phyloP scores from a whole-genome alignment of 2,113 vertebrate species.

The Myotis yumanensis region DNA sequence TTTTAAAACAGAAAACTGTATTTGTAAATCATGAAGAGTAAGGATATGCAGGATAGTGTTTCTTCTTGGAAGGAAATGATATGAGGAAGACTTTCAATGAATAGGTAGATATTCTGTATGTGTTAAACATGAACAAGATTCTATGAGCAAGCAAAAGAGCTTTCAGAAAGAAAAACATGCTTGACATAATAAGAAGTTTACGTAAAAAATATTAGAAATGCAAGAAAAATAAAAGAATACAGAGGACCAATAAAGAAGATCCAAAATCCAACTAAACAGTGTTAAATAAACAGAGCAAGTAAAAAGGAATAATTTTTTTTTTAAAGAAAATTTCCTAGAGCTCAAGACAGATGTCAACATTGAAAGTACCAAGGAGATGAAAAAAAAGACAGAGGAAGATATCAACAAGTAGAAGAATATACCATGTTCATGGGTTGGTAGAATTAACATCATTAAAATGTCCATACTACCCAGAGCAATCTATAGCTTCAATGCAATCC shows the following conservation, averaged over 20 bases:
- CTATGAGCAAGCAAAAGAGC: background rate
- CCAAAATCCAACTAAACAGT: background rate
- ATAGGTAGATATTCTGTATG: background rate
- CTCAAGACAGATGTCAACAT: background rate
- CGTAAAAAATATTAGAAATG: background rate
- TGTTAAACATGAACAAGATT: background rate
- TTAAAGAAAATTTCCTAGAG: background rate
- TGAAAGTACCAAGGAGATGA: background rate
- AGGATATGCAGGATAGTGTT: background rate
- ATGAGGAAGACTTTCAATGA: background rate
- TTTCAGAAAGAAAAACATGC: background rate
- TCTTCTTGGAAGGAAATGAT: background rate
- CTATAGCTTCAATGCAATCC: too few relatives aligned
- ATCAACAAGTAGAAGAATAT: too few relatives aligned
- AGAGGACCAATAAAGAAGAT: background rate
- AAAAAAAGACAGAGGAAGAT: too few relatives aligned
- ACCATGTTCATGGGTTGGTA: too few relatives aligned
- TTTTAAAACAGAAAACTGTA: background rate
- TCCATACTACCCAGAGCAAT: too few relatives aligned
- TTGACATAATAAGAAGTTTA: background rate
- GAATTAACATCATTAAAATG: too few relatives aligned
- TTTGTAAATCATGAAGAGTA: background rate
- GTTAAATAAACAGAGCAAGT: background rate
- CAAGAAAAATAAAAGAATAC: background rate
- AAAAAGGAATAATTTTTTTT: background rate